phyloP scores from a whole-genome alignment of 1,140 invertebrate species.

The Rhizoglyphus robini region DNA sequence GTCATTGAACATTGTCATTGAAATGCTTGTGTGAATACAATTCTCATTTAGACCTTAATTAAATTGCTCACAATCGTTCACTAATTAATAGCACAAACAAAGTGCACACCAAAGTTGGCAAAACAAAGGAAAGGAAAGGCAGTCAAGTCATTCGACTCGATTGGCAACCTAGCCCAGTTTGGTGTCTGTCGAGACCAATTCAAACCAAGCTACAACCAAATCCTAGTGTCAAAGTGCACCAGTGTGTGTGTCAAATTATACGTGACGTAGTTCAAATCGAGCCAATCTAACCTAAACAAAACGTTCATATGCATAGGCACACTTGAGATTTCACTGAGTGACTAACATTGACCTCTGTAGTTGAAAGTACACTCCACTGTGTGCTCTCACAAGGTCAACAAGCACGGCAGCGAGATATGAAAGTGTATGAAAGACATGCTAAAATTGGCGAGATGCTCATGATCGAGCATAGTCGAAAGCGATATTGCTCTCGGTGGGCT shows the following conservation, averaged over 20 bases:
- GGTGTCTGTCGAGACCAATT: no score
- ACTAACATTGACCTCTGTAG: constrained; percentile 10
- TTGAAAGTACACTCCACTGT: neutral
- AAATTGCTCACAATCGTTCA: constrained; percentile 8
- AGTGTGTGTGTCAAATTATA: constrained; percentile 1
- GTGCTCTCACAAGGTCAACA: neutral
- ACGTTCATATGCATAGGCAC: neutral
- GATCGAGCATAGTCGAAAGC: no score
- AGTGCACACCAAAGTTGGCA: neutral
- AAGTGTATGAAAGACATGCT: neutral
- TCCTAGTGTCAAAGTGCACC: constrained; percentile 6
- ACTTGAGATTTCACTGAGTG: neutral
- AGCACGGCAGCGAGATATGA: neutral
- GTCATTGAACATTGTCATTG: no score
- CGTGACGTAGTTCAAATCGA: neutral
- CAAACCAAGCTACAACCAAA: neutral
- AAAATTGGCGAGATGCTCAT: no score
- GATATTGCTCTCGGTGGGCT: no score
- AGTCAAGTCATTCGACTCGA: neutral
- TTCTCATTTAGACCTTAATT: neutral
- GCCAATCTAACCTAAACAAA: neutral
- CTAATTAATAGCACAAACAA: constrained; percentile 14
- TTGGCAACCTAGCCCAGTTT: no score
- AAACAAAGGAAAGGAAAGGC: neutral
- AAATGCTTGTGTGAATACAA: no score